A percentile compares a stretch with the other conserved stretches of the same genome.
Evolutionary conservation across 1,140 invertebrate species (phyloP).

Genomic region (Stenopsyche tienmushanensis): DNA sequence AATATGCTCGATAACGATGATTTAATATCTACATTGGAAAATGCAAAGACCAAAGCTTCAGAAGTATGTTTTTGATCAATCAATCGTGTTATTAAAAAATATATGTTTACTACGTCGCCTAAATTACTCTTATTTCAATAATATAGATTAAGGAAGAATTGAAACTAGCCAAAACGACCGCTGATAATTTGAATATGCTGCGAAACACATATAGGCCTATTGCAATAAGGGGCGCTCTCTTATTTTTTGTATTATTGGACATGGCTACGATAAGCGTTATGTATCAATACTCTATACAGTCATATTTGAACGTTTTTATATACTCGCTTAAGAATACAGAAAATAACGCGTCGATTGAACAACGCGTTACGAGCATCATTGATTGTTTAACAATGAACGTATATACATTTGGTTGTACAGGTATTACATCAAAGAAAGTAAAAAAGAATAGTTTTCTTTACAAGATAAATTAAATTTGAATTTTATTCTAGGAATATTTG

Average conservation of each 20-base stretch:
- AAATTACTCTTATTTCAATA: constrained; percentile 28
- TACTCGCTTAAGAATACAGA: constrained; percentile 79
- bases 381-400: constrained; percentile 80
- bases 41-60: constrained; percentile 79
- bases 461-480: too few relatives aligned
- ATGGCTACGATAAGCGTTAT: constrained; percentile 83
- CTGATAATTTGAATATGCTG: constrained; percentile 75
- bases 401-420: constrained; percentile 87
- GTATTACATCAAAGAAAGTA: too few relatives aligned
- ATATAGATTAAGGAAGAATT: constrained; percentile 71
- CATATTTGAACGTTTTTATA: constrained; percentile 78
- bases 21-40: constrained; percentile 81
- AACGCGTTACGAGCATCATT: constrained; percentile 79
- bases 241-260: constrained; percentile 87
- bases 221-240: constrained; percentile 79
- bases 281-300: constrained; percentile 87
- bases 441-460: too few relatives aligned
- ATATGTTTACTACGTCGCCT: background rate
- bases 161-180: constrained; percentile 69
- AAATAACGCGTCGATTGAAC: constrained; percentile 65
- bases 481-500: constrained; percentile 71
- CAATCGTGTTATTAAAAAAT: constrained; percentile 1
- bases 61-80: constrained; percentile 59
- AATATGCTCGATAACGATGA: constrained; percentile 91
- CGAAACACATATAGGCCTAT: constrained; percentile 80